Base-by-base conservation (phyloP, 2,113 vertebrate genomes). In the Gasterosteus nipponicus region DNA sequence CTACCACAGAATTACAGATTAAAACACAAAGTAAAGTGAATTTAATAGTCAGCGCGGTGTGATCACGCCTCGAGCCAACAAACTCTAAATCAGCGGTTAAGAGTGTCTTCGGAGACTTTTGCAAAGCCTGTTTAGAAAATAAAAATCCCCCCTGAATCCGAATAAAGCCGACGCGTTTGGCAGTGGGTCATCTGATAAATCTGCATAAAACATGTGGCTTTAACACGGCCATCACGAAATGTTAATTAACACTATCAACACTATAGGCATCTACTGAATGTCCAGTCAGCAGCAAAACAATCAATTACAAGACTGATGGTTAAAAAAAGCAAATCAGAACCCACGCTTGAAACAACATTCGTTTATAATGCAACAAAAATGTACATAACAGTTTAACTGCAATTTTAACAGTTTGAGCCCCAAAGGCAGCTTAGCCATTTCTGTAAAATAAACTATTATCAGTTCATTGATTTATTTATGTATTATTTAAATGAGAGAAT, bases 1-100 rank as follows among this genome's bases (percentile, higher is more conserved):
- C 73, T 44, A 87, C 89, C 92, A 57, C 86, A 88, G 61, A 73
- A 86, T 86, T 70, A 78, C 61, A 53, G 63, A 63, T 31, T 68
- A 49, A 78, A 78, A 80, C 59, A 67, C 70, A 86, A 78, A 83
- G 81, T 83, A 76, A 88, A 73, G 29, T 66, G 60, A 72, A 73
- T 73, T 90, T 85, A 81, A 88, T 83, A 46, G 65, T 39, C 65
- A 59, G 69, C 71, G 11, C 81, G 57, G 73, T 77, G 74, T 22
- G 56, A 49, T 42, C 67, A n/a, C 3, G 61, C 19, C 51, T 38
- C 14, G 0, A 62, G 61, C 49, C 1, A 18, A 66, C 53, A 65
- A 44, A 75, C 12, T 57, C 12, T 41, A 6, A 31, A 73, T 73
- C 47, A 78, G 62, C 4, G 6, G 33, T 67, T 14, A 18, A 54